phyloP scores from a whole-genome alignment of 2,113 vertebrate species.

The Lophura nycthemera region DNA sequence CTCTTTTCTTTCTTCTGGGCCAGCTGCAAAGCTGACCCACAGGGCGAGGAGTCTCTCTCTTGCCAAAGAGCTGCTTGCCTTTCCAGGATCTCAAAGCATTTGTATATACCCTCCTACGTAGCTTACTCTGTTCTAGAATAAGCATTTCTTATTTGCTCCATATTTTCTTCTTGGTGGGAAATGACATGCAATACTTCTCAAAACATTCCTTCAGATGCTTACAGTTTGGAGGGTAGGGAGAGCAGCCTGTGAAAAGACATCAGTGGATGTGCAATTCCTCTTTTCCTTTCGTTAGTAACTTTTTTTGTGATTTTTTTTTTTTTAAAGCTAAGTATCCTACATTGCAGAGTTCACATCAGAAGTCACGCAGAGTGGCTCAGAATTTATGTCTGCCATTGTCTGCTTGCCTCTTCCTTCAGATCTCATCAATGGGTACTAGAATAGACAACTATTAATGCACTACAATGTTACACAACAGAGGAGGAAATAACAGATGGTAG shows the following conservation, averaged over 20 bases:
- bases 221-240: too few relatives aligned
- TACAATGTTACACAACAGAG: not conserved
- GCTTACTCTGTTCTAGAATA: not conserved
- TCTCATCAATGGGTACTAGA: not conserved
- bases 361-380: not conserved
- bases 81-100: not conserved
- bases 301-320: not conserved
- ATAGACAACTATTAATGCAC: not conserved
- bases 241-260: not conserved
- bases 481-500: not conserved
- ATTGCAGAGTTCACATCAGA: not conserved
- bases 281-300: not conserved
- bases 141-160: not conserved
- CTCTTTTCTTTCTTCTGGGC: not conserved
- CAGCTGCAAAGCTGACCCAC: not conserved
- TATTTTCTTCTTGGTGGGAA: not conserved
- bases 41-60: not conserved
- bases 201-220: not conserved
- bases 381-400: too few relatives aligned
- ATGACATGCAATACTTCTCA: accelerated
- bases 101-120: not conserved
- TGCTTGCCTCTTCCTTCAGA: not conserved
- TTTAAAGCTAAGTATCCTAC: not conserved
- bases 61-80: not conserved
- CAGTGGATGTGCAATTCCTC: not conserved